phyloP scores from a whole-genome alignment of 2,797 vertebrate species.

The Hoplostethus atlanticus region DNA sequence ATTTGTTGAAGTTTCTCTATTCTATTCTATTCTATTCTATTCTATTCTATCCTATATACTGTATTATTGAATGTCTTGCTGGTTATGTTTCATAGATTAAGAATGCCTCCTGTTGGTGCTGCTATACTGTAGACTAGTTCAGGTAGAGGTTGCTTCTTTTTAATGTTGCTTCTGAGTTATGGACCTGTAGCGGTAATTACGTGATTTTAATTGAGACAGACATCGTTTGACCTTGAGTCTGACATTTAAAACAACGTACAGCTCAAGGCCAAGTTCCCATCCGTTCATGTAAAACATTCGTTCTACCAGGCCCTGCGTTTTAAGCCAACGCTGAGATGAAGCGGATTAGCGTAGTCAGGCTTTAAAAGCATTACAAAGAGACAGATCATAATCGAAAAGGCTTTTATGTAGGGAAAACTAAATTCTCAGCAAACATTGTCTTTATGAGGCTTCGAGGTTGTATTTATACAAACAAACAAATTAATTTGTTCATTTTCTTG shows the following conservation, averaged over 20 bases:
- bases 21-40: too few relatives aligned
- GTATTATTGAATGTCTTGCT: too few relatives aligned
- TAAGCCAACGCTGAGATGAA: background rate
- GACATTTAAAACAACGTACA: background rate
- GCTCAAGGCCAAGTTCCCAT: background rate
- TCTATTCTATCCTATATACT: too few relatives aligned
- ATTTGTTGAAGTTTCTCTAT: too few relatives aligned
- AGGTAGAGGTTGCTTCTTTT: too few relatives aligned
- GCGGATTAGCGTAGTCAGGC: conserved; percentile 2
- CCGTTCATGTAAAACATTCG: background rate
- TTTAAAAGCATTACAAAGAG: conserved; percentile 10
- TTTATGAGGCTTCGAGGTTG: background rate
- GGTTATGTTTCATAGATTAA: too few relatives aligned
- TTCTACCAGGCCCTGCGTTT: background rate
- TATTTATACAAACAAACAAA: conserved; percentile 5
- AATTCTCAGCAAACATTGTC: background rate
- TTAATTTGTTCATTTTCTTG: background rate
- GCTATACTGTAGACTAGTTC: too few relatives aligned
- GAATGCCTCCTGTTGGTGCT: too few relatives aligned
- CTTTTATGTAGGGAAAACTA: background rate
- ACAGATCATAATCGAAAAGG: conserved; percentile 16
- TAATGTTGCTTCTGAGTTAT: too few relatives aligned
- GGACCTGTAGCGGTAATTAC: too few relatives aligned
- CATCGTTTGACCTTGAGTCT: background rate
- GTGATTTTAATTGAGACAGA: too few relatives aligned